phyloP scores from a whole-genome alignment of 2,797 vertebrate genomes.

The Pelobates cultripes region DNA sequence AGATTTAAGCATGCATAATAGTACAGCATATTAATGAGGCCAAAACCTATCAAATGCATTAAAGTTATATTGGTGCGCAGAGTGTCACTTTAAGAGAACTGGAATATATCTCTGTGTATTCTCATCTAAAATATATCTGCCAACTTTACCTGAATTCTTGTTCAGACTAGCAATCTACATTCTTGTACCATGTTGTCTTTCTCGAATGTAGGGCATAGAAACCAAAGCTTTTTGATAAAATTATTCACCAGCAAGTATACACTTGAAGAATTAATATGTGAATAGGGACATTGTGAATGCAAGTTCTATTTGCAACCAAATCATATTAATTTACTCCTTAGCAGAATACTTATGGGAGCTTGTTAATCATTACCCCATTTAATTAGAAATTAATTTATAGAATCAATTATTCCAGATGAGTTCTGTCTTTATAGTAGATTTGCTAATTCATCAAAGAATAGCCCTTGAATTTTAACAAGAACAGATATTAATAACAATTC shows the following conservation, averaged over 20 bases:
- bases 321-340: conserved; percentile 29
- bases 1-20: too few relatives aligned
- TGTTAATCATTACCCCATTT: conserved; percentile 36
- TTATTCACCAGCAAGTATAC: conserved; percentile 40
- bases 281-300: conserved; percentile 33
- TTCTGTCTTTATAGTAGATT: conserved; percentile 8
- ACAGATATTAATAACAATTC: conserved; percentile 16
- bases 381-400: conserved; percentile 32
- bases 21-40: too few relatives aligned
- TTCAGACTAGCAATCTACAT: conserved; percentile 36
- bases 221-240: conserved; percentile 4
- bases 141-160: conserved; percentile 25
- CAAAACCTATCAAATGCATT: too few relatives aligned
- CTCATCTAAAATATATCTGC: neutral
- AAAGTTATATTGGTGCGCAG: too few relatives aligned
- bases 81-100: too few relatives aligned
- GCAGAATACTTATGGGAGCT: conserved; percentile 19
- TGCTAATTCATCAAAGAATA: conserved; percentile 23
- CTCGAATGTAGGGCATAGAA: conserved; percentile 30
- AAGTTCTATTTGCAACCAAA: conserved; percentile 13
- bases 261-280: conserved; percentile 34
- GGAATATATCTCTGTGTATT: too few relatives aligned
- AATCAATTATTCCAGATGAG: conserved; percentile 35
- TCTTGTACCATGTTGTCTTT: conserved; percentile 29
- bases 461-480: conserved; percentile 7